A percentile compares a stretch with the other conserved stretches of the same genome.
Evolutionary conservation across 1,140 invertebrate species (phyloP).

Genomic region (Temnothorax longispinosus): DNA sequence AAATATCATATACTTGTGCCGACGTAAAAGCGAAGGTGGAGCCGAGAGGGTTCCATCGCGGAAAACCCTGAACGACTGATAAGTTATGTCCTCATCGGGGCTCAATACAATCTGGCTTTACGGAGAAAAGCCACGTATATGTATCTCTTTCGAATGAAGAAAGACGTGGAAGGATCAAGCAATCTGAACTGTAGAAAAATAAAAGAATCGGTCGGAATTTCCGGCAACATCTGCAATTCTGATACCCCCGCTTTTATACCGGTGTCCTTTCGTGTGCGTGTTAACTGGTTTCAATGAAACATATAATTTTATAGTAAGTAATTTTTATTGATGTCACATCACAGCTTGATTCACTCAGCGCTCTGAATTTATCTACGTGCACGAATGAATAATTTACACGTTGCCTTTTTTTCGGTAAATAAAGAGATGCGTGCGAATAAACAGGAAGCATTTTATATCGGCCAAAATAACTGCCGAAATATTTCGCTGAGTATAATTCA

Average conservation of each 20-base stretch:
- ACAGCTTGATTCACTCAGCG: neutral
- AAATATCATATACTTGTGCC: conserved; percentile 83
- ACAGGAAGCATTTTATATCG: neutral
- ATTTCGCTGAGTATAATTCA: conserved; percentile 24
- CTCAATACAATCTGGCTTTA: conserved; percentile 60
- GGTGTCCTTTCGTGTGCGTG: neutral
- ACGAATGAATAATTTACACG: conserved; percentile 10
- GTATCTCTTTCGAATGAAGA: conserved; percentile 52
- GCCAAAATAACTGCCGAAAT: neutral
- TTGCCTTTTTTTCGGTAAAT: neutral
- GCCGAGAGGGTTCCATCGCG: conserved; percentile 63
- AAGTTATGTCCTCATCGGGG: conserved; percentile 70
- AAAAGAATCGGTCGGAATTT: conserved; percentile 35
- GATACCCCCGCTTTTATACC: neutral
- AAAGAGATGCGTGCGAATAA: neutral
- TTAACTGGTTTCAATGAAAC: neutral
- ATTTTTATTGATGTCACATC: conserved; percentile 15
- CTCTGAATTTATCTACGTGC: neutral
- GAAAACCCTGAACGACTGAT: conserved; percentile 70
- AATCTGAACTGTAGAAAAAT: conserved; percentile 49
- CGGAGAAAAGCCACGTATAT: conserved; percentile 18
- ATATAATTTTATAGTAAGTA: neutral
- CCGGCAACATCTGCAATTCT: conserved; percentile 3
- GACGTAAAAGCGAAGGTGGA: conserved; percentile 77
- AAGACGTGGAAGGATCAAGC: conserved; percentile 38